Evolutionary conservation across 2,888 invertebrate genomes (phyloP).

Genomic region (Lasioglossum zephyrum): DNA sequence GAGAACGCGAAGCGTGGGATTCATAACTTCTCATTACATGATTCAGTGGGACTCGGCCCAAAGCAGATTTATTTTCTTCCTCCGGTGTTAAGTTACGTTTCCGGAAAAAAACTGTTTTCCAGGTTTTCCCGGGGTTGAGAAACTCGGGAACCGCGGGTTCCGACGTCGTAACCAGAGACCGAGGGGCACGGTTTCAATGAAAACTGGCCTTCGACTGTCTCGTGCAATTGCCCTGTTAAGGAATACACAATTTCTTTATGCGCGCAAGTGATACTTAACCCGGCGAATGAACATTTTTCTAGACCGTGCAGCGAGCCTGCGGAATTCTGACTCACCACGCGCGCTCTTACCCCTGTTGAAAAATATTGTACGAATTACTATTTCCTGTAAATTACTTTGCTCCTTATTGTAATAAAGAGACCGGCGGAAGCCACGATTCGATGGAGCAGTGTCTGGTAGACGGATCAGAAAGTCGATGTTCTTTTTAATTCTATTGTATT

Average conservation of each 20-base stretch:
- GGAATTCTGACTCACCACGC: background rate
- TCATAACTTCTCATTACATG: background rate
- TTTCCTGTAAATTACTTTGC: background rate
- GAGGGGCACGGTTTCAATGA: constrained; percentile 13
- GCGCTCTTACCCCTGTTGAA: background rate
- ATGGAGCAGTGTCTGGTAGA: background rate
- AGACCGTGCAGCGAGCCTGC: background rate
- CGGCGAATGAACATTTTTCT: constrained; percentile 14
- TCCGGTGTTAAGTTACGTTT: background rate
- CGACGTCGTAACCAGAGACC: background rate
- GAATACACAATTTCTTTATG: constrained; percentile 16
- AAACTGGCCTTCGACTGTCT: constrained; percentile 26
- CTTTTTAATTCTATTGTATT: background rate
- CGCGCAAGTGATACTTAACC: constrained; percentile 34
- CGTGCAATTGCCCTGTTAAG: constrained; percentile 20
- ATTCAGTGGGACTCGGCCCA: background rate
- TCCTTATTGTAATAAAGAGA: background rate
- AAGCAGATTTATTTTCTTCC: background rate
- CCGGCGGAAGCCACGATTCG: background rate
- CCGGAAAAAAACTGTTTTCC: background rate
- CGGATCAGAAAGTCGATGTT: too few species aligned
- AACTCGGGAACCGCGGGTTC: background rate
- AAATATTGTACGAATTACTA: background rate
- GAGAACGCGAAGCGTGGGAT: background rate
- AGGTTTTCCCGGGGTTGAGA: background rate